Evolutionary conservation across 2,888 invertebrate species (phyloP), one percentile per base, ranked within the genome.

Genomic region (Cantharis rufa): DNA sequence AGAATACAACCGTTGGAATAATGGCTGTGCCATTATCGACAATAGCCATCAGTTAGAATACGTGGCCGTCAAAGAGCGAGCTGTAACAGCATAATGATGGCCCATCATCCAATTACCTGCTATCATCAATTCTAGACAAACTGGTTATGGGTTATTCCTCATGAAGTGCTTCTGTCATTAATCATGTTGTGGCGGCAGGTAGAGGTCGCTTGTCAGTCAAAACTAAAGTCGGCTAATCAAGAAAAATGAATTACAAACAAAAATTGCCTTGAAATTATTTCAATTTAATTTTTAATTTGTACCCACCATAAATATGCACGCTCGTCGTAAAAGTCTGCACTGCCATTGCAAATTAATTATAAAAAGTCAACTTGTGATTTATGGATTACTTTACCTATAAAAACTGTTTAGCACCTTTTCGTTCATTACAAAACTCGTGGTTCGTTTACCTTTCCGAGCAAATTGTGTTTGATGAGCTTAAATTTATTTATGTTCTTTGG

Each of bases 71-170:
- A 86, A 85, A 86, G 86, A 84, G 85, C 84, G 84, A 82, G 83
- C 83, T 83, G 84, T 85, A 85, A 85, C 85, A 84, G 84, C 82
- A 85, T 86, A 86, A 86, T 85, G 86, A 85, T 82, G 84, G 84
- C 82, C 85, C 84, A 86, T 86, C 86, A 86, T 86, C 86, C 86
- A 86, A 86, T 86, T 86, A 86, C 84, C 84, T 85, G 83, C 85
- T 85, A 86, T 86, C 86, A 86, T 86, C 86, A 86, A 86, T 85
- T 84, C 84, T 84, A 84, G 81, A 82, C 83, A 82, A 84, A 85
- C 86, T 84, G 85, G 85, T 85, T 84, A 84, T 82, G 81, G 83
- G 81, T 82, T 82, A 80, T 82, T 82, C 83, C 83, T 82, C 82
- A 82, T 82, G 81, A 81, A 80, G 80, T 78, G 84, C 83, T 84